Base-by-base conservation (phyloP, 1,140 invertebrate species). In the Nephila pilipes region DNA sequence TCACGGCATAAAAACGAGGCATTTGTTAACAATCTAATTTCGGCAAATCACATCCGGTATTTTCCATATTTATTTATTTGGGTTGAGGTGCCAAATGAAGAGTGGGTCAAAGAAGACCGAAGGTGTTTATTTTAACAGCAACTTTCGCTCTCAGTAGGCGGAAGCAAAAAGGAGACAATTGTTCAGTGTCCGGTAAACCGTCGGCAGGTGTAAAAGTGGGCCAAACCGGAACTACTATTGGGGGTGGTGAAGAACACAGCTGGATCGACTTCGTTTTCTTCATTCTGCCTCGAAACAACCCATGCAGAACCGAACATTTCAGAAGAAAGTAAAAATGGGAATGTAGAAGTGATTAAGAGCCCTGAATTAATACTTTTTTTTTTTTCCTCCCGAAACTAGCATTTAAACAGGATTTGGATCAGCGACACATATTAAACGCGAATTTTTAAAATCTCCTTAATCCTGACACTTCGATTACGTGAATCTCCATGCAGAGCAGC, bases 91-190 rank as follows among this genome's bases (percentile, higher is more conserved):
- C 32, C 29, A 29, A 16, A 1, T 12, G 6, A 75, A 75, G 69
- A 75, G 32, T 36, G 16, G 69, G 29, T 32, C 29, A 20, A 75
- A 75, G 29, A 75, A 16, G 58, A 10, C 32, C 69, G 69, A 65
- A 65, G 25, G 63, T 65, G 46, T 65, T 58, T 65, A 65, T 65
- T 65, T 65, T 14, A 65, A 58, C 22, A 8, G 6, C 2, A 65
- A 29, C 63, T 65, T 65, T 65, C 63, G 63, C 63, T 65, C 63
- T 65, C 69, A 14, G 29, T 16, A 75, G 29, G 69, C 69, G 69
- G 69, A 75, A 75, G 69, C 36, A 4, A 29, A 16, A 29, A 25
- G n/a, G 63, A 25, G 6, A 25, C 63, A 65, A 65, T 65, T 25
- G 63, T 65, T 65, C 29, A 32, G 14, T 18, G 63, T 65, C 63